Evolutionary conservation across 2,113 vertebrate genomes (phyloP).

Genomic region (Sturnus vulgaris): DNA sequence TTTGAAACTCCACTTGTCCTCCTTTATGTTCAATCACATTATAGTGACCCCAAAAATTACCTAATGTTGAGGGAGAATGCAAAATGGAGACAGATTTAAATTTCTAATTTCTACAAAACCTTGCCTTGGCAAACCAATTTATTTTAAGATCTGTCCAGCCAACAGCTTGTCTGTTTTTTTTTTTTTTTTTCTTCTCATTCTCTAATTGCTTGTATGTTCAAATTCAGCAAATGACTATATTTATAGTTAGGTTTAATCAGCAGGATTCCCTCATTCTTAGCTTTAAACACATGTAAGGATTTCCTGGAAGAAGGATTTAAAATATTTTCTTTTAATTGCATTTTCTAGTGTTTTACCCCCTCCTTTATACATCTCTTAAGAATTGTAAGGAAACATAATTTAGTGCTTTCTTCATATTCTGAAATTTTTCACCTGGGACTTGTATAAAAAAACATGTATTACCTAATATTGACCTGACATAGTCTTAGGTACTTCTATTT

Average conservation of each 20-base stretch:
- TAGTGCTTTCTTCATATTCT: neutral
- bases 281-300: neutral
- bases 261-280: neutral
- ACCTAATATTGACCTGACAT: neutral
- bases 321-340: neutral
- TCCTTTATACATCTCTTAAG: neutral
- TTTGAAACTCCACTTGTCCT: neutral
- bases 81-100: neutral
- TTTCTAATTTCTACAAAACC: neutral
- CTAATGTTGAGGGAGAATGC: neutral
- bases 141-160: neutral
- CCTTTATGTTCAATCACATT: neutral
- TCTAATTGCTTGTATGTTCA: neutral
- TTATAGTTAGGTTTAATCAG: neutral
- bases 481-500: neutral
- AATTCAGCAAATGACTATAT: neutral
- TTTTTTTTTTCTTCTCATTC: neutral
- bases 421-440: neutral
- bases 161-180: neutral
- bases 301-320: neutral
- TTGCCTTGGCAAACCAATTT: neutral
- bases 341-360: neutral
- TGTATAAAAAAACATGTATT: neutral
- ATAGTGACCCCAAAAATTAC: neutral
- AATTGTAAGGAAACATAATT: neutral